phyloP scores from a whole-genome alignment of 2,113 vertebrate genomes.

The Promerops cafer region DNA sequence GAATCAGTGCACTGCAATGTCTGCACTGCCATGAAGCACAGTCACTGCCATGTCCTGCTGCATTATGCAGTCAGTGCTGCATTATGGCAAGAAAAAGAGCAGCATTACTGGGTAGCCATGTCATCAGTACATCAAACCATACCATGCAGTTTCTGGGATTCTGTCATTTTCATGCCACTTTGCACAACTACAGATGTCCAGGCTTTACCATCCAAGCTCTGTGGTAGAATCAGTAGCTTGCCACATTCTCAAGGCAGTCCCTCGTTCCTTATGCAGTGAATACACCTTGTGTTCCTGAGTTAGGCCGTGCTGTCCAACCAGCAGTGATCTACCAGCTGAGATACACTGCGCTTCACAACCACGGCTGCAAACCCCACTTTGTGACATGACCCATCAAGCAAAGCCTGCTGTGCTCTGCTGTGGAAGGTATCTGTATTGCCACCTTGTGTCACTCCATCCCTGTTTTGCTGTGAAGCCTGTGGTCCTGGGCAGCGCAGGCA shows the following conservation, averaged over 20 bases:
- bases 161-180: neutral
- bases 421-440: neutral
- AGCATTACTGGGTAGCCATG: neutral
- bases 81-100: neutral
- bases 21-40: neutral
- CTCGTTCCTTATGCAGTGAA: rapidly evolving
- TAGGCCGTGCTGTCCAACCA: neutral
- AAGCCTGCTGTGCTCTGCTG: neutral
- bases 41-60: neutral
- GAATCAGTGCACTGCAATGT: neutral
- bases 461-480: neutral
- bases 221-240: neutral
- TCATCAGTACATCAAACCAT: neutral
- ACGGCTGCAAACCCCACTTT: neutral
- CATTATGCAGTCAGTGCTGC: neutral
- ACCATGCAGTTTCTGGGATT: neutral
- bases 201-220: neutral
- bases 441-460: rapidly evolving
- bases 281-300: rapidly evolving
- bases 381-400: neutral
- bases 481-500: neutral
- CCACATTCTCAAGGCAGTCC: neutral
- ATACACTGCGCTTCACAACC: neutral
- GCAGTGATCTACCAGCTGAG: too few species aligned
- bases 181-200: neutral